Percentiles rank a stretch among this genome's conserved stretches.
Conservation (phyloP, 2,797 vertebrate species). For the Phaenicophaeus curvirostris region DNA sequence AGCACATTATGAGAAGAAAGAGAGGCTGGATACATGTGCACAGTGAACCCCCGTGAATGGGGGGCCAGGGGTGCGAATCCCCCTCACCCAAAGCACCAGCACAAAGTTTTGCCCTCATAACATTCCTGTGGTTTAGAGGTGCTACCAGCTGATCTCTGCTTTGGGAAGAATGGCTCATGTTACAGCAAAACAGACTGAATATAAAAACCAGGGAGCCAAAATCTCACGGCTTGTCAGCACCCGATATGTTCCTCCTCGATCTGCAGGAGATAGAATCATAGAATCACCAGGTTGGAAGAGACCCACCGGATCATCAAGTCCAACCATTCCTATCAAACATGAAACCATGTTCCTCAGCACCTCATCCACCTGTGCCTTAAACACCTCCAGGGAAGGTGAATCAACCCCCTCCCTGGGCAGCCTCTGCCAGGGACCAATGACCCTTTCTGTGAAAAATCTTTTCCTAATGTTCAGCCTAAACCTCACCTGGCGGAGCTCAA, state of each 20-base stretch:
- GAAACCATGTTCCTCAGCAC: too few species aligned
- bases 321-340: too few species aligned
- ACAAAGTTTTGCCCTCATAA: neutral
- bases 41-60: neutral
- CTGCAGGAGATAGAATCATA: accelerated
- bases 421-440: too few species aligned
- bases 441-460: too few species aligned
- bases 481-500: too few species aligned
- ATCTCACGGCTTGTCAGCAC: neutral
- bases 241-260: accelerated
- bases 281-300: too few species aligned
- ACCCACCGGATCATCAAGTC: too few species aligned
- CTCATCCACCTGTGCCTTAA: too few species aligned
- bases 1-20: neutral
- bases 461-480: too few species aligned
- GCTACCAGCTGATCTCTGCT: neutral
- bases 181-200: neutral
- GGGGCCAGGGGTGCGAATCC: neutral
- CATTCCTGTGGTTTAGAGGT: neutral
- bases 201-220: neutral
- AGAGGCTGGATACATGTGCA: neutral
- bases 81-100: neutral
- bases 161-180: neutral
- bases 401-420: too few species aligned
- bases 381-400: too few species aligned